Conservation (phyloP, 1,140 invertebrate genomes). For the Holcopasites calliopsidis region DNA sequence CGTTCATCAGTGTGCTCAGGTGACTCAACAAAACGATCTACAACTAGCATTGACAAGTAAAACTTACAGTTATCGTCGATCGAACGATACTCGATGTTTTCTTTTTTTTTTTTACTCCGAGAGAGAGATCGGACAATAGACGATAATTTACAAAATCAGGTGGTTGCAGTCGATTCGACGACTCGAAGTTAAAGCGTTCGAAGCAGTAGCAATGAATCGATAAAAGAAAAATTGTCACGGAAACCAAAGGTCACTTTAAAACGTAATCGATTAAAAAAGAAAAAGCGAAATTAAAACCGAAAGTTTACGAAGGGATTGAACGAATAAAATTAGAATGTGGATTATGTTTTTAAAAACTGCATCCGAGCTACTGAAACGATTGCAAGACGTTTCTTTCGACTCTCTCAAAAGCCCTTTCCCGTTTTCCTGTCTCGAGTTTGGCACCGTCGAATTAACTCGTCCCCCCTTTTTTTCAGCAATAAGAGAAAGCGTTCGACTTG, state of each 20-base stretch:
- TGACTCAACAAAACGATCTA: constrained; percentile 37
- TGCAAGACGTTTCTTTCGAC: not conserved
- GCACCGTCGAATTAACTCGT: constrained; percentile 44
- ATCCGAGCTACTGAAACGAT: not conserved
- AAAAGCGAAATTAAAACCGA: not conserved
- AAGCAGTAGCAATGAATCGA: not conserved
- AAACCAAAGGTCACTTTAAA: not conserved
- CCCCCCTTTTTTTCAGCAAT: constrained; percentile 9
- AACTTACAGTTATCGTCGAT: constrained; percentile 1
- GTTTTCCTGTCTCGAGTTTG: constrained; percentile 21
- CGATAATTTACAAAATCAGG: constrained; percentile 22
- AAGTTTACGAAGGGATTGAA: not conserved
- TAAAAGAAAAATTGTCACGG: not conserved
- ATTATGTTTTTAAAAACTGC: not conserved
- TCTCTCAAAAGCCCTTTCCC: not conserved
- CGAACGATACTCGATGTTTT: not conserved
- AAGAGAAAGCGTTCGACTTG: constrained; percentile 21
- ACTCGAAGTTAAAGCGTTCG: not conserved
- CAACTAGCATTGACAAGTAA: constrained; percentile 21
- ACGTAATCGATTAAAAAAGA: not conserved
- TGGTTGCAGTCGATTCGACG: not conserved
- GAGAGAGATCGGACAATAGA: not conserved
- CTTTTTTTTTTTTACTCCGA: not conserved
- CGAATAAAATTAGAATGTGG: not conserved
- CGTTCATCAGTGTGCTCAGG: constrained; percentile 30